A percentile compares a stretch with the other conserved stretches of the same genome.
Conservation (phyloP, 2,797 vertebrate species). For the Acrossocheilus fasciatus region DNA sequence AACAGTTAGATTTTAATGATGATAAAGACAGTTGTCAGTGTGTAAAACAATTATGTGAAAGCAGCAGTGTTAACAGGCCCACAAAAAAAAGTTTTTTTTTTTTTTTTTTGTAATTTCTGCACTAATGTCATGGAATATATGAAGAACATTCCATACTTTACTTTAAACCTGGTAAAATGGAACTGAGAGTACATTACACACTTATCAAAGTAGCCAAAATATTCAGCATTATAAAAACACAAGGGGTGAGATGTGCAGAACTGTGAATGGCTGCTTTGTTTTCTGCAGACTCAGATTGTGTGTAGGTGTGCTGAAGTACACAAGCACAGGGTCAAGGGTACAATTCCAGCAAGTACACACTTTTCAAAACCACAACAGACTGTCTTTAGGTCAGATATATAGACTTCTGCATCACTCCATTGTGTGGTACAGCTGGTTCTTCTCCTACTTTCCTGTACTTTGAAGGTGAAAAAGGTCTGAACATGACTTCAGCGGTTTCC, state of each 20-base stretch:
- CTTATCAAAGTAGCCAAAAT: background rate
- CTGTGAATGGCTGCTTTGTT: background rate
- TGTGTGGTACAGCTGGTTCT: background rate
- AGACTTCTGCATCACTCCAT: too few species aligned
- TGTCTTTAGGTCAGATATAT: background rate
- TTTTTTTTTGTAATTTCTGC: background rate
- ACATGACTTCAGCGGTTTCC: background rate
- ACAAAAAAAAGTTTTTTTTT: background rate
- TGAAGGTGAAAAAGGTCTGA: background rate
- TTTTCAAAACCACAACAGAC: background rate
- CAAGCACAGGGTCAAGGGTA: background rate
- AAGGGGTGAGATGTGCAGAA: background rate
- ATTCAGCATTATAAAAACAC: background rate
- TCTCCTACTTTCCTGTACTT: background rate
- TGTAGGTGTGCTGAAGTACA: background rate
- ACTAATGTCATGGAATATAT: background rate
- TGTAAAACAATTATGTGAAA: background rate
- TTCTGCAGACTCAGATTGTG: background rate
- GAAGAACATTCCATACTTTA: background rate
- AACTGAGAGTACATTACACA: background rate
- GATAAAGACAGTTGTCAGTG: constrained; percentile 12
- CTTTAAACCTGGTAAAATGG: background rate
- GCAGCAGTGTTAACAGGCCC: background rate
- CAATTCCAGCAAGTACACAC: background rate
- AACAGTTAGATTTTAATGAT: constrained; percentile 21